Conservation (phyloP, 2,797 vertebrate genomes). For the Allobates femoralis region DNA sequence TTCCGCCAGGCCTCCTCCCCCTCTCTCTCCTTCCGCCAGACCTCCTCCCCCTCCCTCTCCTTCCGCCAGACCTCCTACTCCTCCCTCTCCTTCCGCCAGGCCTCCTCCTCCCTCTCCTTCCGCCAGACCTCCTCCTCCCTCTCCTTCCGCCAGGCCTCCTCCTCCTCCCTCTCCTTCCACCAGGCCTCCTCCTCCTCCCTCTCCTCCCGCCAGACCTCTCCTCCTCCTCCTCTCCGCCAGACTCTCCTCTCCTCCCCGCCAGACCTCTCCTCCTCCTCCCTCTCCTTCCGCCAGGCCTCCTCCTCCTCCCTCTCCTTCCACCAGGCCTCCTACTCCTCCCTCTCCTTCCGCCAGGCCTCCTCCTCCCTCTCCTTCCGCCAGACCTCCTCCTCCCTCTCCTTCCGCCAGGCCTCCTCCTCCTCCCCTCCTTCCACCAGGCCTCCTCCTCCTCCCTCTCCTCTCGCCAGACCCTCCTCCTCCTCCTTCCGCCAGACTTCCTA, state of each 20-base stretch:
- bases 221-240: not conserved
- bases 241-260: not conserved
- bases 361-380: not conserved
- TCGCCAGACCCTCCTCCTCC: not conserved
- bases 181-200: not conserved
- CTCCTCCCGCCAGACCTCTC: not conserved
- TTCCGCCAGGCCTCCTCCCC: no score
- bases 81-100: slow-evolving; percentile 41
- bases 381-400: no score
- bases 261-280: not conserved
- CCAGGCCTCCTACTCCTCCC: not conserved
- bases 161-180: not conserved
- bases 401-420: not conserved
- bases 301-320: not conserved
- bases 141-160: not conserved
- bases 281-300: no score
- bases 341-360: not conserved
- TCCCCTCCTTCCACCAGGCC: no score
- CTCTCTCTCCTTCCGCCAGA: no score
- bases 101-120: slow-evolving; percentile 7
- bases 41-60: no score
- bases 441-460: not conserved
- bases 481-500: not conserved
- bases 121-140: not conserved
- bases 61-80: no score